These are phyloP conservation scores for Gambusia holbrooki DNA, from an alignment of 2,113 vertebrate genomes.

Conservation along the genomic window DNA sequence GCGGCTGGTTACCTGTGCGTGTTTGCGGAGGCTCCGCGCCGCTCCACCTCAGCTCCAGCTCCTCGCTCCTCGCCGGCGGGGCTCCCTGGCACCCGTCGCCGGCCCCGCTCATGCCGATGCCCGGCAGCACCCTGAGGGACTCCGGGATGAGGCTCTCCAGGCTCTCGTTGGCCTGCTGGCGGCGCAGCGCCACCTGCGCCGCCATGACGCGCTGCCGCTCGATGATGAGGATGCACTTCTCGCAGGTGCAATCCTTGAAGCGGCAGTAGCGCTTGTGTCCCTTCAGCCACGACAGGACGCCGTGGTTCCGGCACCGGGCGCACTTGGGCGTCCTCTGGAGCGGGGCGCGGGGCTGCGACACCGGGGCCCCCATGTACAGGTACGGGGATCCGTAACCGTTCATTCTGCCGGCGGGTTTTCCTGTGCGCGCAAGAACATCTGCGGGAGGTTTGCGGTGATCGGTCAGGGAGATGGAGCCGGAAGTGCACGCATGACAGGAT, in stretches of 20 bases:
- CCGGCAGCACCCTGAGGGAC: constrained; percentile 85
- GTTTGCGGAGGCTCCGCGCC: constrained; percentile 53
- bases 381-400: constrained; percentile 96
- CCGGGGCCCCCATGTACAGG: constrained; percentile 93
- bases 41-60: constrained; percentile 77
- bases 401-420: constrained; percentile 75
- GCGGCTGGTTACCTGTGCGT: constrained; percentile 44
- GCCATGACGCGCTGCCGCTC: constrained; percentile 97
- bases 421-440: constrained; percentile 38
- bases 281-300: constrained; percentile 95
- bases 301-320: constrained; percentile 95
- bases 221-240: constrained; percentile 98
- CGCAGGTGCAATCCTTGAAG: constrained; percentile 97
- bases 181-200: constrained; percentile 92
- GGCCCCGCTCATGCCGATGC: constrained; percentile 65
- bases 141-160: constrained; percentile 94
- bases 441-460: constrained; percentile 12
- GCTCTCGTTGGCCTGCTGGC: constrained; percentile 96
- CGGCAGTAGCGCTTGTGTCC: constrained; percentile 97
- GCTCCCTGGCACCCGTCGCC: constrained; percentile 58
- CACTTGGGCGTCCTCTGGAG: constrained; percentile 95
- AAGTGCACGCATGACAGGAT: constrained; percentile 64
- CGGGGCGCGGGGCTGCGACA: constrained; percentile 90
- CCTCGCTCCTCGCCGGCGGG: constrained; percentile 48
- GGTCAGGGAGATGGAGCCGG: constrained; percentile 43